Evolutionary conservation across 2,797 vertebrate genomes (phyloP).

Genomic region (Poeciliopsis paucimaculata): DNA sequence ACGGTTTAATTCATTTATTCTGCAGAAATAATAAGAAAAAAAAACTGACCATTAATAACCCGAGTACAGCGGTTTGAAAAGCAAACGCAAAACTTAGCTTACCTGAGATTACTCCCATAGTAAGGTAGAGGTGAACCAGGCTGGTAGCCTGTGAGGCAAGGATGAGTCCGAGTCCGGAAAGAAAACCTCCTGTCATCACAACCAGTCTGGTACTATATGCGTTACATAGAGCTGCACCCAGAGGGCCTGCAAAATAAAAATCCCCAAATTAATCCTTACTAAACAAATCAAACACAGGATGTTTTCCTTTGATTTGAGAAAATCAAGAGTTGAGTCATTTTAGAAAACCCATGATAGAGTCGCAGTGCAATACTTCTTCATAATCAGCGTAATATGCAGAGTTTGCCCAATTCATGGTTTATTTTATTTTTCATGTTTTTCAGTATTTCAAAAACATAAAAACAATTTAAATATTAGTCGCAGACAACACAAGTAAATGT

Average conservation of each 20-base stretch:
- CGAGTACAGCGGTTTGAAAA: background rate
- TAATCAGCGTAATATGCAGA: background rate
- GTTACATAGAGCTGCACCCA: constrained; percentile 80
- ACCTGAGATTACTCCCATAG: constrained; percentile 83
- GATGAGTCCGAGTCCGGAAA: constrained; percentile 79
- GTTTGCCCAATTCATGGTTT: too few relatives aligned
- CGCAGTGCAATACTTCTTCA: background rate
- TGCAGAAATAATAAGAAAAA: background rate
- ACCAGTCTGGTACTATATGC: constrained; percentile 78
- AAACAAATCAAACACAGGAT: background rate
- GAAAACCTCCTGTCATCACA: constrained; percentile 81
- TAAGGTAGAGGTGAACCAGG: constrained; percentile 82
- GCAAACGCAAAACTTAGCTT: background rate
- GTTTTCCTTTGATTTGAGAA: background rate
- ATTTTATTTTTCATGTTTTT: too few relatives aligned
- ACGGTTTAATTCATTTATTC: rapidly evolving
- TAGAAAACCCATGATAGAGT: background rate
- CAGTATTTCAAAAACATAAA: too few relatives aligned
- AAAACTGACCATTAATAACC: background rate
- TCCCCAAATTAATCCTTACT: background rate
- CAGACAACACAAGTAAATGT: too few relatives aligned
- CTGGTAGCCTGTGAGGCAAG: constrained; percentile 80
- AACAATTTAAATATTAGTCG: too few relatives aligned
- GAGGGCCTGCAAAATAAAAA: constrained; percentile 70
- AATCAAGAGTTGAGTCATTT: background rate